Conservation (phyloP, 2,888 invertebrate genomes). For the Drosophila prostipennis region DNA sequence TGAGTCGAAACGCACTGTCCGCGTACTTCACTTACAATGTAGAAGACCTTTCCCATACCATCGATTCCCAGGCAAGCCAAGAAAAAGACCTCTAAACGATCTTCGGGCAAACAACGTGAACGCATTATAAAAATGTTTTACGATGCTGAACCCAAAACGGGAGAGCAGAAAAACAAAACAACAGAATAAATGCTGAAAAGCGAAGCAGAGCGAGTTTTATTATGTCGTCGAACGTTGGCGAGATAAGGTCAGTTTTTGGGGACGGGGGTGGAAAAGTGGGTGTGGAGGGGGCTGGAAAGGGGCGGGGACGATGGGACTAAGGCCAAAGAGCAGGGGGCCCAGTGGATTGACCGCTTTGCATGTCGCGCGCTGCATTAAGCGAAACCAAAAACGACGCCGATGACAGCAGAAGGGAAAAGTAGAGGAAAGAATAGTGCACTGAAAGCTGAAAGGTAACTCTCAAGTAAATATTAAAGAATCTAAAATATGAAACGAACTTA, state of each 20-base stretch:
- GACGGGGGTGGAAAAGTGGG: conserved; percentile 1
- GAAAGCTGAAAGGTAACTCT: background rate
- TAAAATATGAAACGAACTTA: too few species aligned
- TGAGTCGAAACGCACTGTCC: background rate
- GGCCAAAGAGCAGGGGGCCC: conserved; percentile 30
- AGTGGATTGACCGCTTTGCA: conserved; percentile 55
- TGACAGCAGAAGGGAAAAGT: conserved; percentile 33
- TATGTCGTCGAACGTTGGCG: conserved; percentile 50
- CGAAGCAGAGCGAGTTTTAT: conserved; percentile 69
- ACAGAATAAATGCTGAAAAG: conserved; percentile 55
- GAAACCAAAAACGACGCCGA: conserved; percentile 57
- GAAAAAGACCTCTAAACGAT: conserved; percentile 35
- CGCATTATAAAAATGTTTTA: conserved; percentile 75
- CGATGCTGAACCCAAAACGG: conserved; percentile 48
- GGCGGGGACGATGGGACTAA: background rate
- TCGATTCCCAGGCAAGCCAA: background rate
- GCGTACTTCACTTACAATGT: conserved; percentile 29
- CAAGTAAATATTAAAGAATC: too few species aligned
- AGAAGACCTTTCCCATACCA: conserved; percentile 9
- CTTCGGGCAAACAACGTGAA: conserved; percentile 47
- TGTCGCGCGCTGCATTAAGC: conserved; percentile 71
- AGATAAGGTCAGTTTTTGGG: conserved; percentile 41
- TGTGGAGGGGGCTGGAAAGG: background rate
- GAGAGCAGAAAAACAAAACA: conserved; percentile 24
- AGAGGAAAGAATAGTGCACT: conserved; percentile 13